phyloP scores from a whole-genome alignment of 2,797 vertebrate genomes.

The Antrozous pallidus region DNA sequence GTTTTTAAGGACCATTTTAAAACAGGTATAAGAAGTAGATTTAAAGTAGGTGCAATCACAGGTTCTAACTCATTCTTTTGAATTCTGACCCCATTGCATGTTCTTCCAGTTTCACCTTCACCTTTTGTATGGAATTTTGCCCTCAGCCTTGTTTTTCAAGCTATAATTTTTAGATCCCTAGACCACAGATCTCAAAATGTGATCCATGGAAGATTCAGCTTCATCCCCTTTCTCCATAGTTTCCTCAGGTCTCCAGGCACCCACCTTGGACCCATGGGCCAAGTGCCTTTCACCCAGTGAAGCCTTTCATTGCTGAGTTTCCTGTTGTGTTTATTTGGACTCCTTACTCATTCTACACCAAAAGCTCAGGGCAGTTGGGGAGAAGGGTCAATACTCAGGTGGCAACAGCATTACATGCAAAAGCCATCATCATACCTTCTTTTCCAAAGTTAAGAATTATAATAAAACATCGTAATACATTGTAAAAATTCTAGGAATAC shows the following conservation, averaged over 20 bases:
- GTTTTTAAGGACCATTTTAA: not conserved
- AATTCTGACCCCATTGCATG: not conserved
- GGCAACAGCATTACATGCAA: not conserved
- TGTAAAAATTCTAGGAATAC: constrained; percentile 20
- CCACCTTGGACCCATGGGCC: not conserved
- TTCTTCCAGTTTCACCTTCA: not conserved
- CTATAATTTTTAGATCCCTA: not conserved
- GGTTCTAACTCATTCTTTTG: not conserved
- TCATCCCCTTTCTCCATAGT: not conserved
- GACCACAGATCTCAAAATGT: not conserved
- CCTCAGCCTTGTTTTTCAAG: not conserved
- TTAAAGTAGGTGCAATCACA: no score
- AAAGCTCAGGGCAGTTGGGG: not conserved
- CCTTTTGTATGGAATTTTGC: not conserved
- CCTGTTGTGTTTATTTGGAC: not conserved
- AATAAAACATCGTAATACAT: not conserved
- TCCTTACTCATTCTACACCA: not conserved
- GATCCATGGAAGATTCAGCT: not conserved
- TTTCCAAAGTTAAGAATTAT: not conserved
- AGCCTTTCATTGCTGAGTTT: not conserved
- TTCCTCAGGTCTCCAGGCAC: no score
- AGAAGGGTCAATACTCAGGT: not conserved
- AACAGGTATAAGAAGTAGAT: no score
- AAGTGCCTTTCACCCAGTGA: not conserved
- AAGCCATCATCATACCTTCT: not conserved